Evolutionary conservation across 2,888 invertebrate genomes (phyloP).

Genomic region (Metopia argyrocephala): DNA sequence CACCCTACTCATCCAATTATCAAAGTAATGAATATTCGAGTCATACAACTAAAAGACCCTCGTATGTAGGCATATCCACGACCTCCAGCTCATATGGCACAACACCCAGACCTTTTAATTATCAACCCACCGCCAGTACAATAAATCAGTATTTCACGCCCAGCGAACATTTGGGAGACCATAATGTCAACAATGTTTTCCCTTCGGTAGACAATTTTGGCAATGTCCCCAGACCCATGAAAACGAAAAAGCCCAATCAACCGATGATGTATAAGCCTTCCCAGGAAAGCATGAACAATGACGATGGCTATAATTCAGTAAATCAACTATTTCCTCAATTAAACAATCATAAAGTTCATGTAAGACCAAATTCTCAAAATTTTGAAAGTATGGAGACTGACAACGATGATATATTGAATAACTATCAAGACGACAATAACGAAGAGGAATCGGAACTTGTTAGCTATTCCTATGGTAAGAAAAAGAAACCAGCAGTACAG

Average conservation of each 20-base stretch:
- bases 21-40: conserved; percentile 62
- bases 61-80: conserved; percentile 66
- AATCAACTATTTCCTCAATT: conserved; percentile 69
- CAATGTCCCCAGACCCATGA: conserved; percentile 66
- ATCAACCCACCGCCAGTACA: conserved; percentile 69
- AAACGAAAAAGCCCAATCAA: conserved; percentile 43
- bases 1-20: conserved; percentile 24
- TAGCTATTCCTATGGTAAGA: conserved; percentile 66
- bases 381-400: conserved; percentile 71
- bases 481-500: conserved; percentile 28
- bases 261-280: conserved; percentile 31
- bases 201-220: conserved; percentile 68
- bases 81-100: conserved; percentile 31
- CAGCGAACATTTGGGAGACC: conserved; percentile 74
- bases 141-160: conserved; percentile 74
- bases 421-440: conserved; percentile 62
- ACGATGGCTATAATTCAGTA: conserved; percentile 9
- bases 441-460: conserved; percentile 65
- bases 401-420: conserved; percentile 65
- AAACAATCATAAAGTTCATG: conserved; percentile 70
- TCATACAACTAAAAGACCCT: conserved; percentile 69
- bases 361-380: conserved; percentile 75
- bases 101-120: conserved; percentile 64
- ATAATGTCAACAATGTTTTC: conserved; percentile 74
- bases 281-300: conserved; percentile 15